Evolutionary conservation across 1,140 invertebrate genomes (phyloP).

Genomic region (Notospermus geniculatus): DNA sequence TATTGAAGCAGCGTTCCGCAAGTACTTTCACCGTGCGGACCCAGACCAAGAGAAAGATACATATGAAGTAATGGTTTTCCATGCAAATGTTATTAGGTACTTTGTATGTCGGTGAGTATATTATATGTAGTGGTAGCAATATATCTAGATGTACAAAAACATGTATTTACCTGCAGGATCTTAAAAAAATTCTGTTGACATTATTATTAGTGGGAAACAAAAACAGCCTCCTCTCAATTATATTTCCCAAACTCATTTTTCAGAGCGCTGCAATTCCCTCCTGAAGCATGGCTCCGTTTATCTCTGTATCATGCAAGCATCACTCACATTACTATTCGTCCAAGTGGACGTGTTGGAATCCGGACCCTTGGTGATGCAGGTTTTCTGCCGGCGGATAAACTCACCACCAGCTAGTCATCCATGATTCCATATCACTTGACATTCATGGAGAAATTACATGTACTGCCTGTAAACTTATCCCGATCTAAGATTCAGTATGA

Average conservation of each 20-base stretch:
- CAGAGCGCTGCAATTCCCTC: slow-evolving; percentile 94
- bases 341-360: slow-evolving; percentile 81
- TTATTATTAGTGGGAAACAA: no score
- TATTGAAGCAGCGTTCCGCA: slow-evolving; percentile 94
- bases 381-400: slow-evolving; percentile 74
- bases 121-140: background rate
- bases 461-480: no score
- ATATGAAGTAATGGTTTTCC: slow-evolving; percentile 92
- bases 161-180: background rate
- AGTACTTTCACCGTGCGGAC: slow-evolving; percentile 88
- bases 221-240: no score
- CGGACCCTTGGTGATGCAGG: slow-evolving; percentile 82
- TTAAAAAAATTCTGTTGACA: slow-evolving; percentile 7
- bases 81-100: slow-evolving; percentile 97
- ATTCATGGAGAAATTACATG: no score
- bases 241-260: no score
- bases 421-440: no score
- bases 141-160: background rate
- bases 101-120: slow-evolving; percentile 83
- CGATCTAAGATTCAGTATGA: no score
- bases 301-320: slow-evolving; percentile 89
- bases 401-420: slow-evolving; percentile 58
- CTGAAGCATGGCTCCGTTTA: slow-evolving; percentile 93
- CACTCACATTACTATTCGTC: slow-evolving; percentile 83
- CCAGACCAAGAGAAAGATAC: slow-evolving; percentile 77